A percentile compares a stretch with the other conserved stretches of the same genome.
phyloP scores from a whole-genome alignment of 2,797 vertebrate species.

The Catamblyrhynchus diadema region DNA sequence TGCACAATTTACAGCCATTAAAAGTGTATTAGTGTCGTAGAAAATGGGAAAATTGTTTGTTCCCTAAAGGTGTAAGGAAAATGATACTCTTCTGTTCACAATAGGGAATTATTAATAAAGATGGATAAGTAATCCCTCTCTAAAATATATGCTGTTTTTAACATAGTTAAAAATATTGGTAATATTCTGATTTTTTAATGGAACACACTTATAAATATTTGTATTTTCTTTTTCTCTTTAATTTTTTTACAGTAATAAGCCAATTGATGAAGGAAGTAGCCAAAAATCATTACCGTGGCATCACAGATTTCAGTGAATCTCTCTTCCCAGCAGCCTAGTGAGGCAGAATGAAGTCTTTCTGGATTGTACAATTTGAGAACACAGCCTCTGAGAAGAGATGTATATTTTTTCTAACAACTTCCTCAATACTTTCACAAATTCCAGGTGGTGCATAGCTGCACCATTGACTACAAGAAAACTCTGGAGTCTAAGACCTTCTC shows the following conservation, averaged over 20 bases:
- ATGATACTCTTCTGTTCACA: conserved; percentile 26
- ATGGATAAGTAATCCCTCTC: not conserved
- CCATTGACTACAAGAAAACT: not conserved
- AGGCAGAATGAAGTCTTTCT: not conserved
- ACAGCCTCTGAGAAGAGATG: not conserved
- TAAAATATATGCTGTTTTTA: not conserved
- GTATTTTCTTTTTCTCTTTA: not conserved
- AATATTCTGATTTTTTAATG: not conserved
- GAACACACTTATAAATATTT: not conserved
- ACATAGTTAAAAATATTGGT: not conserved
- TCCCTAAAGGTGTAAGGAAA: conserved; percentile 42
- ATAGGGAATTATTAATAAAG: conserved; percentile 48
- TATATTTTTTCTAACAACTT: not conserved
- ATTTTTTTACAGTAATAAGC: not conserved
- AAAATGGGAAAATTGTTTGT: conserved; percentile 62
- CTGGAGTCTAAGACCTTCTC: not conserved
- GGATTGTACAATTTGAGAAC: not conserved
- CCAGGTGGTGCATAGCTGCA: not conserved
- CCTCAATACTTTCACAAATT: not conserved
- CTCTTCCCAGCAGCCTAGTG: not conserved
- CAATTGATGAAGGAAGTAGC: not conserved
- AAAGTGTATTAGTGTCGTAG: conserved; percentile 39
- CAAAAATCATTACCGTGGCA: not conserved
- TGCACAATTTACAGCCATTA: conserved; percentile 58
- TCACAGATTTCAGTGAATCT: not conserved